A percentile compares a stretch with the other conserved stretches of the same genome.
Conservation (phyloP, 2,797 vertebrate genomes). For the Ambastaia sidthimunki region DNA sequence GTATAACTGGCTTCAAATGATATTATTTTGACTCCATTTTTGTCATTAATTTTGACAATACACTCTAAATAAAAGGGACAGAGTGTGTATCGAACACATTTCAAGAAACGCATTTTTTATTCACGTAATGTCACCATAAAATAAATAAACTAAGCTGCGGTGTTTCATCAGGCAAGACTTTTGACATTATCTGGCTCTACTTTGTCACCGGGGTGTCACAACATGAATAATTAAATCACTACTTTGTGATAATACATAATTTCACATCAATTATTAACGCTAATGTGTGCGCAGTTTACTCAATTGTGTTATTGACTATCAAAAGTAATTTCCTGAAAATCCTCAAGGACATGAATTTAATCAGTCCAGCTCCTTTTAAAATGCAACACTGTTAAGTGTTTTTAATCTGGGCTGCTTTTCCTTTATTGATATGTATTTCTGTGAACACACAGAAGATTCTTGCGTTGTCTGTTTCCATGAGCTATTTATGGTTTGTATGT, state of each 20-base stretch:
- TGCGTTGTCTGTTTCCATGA: neutral
- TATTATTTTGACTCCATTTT: neutral
- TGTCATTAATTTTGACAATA: neutral
- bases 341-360: constrained; percentile 99
- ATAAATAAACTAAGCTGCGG: constrained; percentile 70
- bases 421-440: constrained; percentile 87
- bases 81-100: neutral
- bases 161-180: constrained; percentile 83
- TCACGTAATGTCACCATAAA: constrained; percentile 17
- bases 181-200: constrained; percentile 90
- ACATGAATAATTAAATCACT: constrained; percentile 99
- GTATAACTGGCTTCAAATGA: neutral
- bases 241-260: constrained; percentile 99
- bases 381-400: constrained; percentile 92
- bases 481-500: neutral
- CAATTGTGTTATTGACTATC: constrained; percentile 99
- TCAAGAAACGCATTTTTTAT: neutral
- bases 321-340: constrained; percentile 99
- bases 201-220: constrained; percentile 94
- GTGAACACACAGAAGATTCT: constrained; percentile 62
- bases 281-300: constrained; percentile 99
- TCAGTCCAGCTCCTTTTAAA: constrained; percentile 94
- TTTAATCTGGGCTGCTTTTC: constrained; percentile 91
- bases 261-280: constrained; percentile 99
- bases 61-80: neutral